Evolutionary conservation across 2,888 invertebrate species (phyloP), one percentile per base, ranked within the genome.

Genomic region (Teleogryllus oceanicus): DNA sequence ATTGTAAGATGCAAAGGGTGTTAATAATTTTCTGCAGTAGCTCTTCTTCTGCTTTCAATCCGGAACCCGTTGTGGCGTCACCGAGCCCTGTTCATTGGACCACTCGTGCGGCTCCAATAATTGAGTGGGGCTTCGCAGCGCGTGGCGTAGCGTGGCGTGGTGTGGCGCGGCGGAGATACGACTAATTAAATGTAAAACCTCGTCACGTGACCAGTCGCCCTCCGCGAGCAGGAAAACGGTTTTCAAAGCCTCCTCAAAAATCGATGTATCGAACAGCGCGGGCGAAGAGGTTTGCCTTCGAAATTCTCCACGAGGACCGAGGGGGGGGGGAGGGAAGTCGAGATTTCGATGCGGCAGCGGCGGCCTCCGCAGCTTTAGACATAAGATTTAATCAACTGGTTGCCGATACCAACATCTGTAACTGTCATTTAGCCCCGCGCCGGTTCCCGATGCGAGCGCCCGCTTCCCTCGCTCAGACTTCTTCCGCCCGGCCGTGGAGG

Each of bases 321-420:
- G 10, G 62, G 16, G 62, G 62, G 0, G 62, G 62, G 16, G n/a
- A 16, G 62, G 16, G n/a, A 16, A 62, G n/a, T 8, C 16, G 8
- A 18, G 62, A 16, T n/a, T 62, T 11, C 62, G 62, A 62, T 62
- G n/a, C 16, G 16, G 62, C 62, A 62, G 5, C 5, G 62, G 62
- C 13, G 16, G 62, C 62, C n/a, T 62, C 62, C 62, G n/a, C 62
- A 62, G 62, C 62, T 62, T 62, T 62, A 62, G 62, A 62, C 62
- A 62, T 62, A 62, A 62, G 16, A 62, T 62, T 62, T 62, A 62
- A 62, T 62, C 62, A 62, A 62, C 62, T n/a, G 62, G 13, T 62
- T 62, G 62, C 62, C 62, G 62, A 62, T 62, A 62, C 62, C 62
- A 62, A 62, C 62, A 62, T 62, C 62, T 62, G 62, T 62, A 62